Evolutionary conservation across 1,140 invertebrate species (phyloP).

Genomic region (Apocrypta bakeri): DNA sequence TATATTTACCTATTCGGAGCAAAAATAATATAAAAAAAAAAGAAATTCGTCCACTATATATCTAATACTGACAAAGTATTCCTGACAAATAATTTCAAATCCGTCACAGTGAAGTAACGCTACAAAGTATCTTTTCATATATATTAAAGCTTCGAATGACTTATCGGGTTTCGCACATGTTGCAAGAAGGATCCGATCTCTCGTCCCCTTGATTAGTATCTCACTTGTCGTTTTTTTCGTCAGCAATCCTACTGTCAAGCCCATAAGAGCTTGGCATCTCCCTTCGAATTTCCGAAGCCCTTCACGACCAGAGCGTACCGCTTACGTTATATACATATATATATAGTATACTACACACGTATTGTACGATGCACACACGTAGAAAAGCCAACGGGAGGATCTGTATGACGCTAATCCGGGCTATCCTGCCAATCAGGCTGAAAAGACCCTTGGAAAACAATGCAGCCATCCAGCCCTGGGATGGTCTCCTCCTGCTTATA

Average conservation of each 20-base stretch:
- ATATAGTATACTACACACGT: neutral
- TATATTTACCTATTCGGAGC: too few relatives aligned
- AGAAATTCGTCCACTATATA: too few relatives aligned
- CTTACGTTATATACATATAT: too few relatives aligned
- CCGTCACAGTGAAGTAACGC: neutral
- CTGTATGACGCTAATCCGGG: conserved; percentile 61
- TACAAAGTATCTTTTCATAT: neutral
- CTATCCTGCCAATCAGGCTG: conserved; percentile 61
- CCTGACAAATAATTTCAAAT: neutral
- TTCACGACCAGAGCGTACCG: conserved; percentile 22
- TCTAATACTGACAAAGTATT: too few relatives aligned
- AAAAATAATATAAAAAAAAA: too few relatives aligned
- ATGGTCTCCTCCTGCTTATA: too few relatives aligned
- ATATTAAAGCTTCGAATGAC: neutral
- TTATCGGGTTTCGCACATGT: neutral
- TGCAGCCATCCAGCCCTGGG: conserved; percentile 30
- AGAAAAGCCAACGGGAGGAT: conserved; percentile 27
- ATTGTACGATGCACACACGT: too few relatives aligned
- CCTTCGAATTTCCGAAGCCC: conserved; percentile 60
- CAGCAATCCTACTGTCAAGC: conserved; percentile 17
- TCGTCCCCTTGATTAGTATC: conserved; percentile 27
- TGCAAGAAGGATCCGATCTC: neutral
- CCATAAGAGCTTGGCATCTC: conserved; percentile 45
- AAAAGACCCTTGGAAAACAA: conserved; percentile 58
- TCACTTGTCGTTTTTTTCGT: conserved; percentile 28